Evolutionary conservation across 2,888 invertebrate genomes (phyloP).

Genomic region (Parnassius smintheus): DNA sequence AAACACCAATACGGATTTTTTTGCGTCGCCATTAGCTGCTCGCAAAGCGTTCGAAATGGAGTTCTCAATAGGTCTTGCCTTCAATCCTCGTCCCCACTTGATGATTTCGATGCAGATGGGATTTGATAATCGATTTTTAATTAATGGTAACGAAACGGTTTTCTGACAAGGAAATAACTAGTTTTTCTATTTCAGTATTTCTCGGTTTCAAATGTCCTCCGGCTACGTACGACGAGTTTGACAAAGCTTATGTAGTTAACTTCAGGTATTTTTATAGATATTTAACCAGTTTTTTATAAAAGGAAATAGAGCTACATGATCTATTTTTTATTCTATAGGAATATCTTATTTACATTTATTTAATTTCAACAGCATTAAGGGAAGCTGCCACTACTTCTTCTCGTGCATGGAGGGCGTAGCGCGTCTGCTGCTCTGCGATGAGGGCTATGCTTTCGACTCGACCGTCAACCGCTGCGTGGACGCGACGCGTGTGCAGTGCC

Average conservation of each 20-base stretch:
- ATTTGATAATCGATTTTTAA: constrained; percentile 14
- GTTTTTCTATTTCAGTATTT: constrained; percentile 44
- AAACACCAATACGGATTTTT: constrained; percentile 91
- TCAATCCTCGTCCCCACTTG: constrained; percentile 86
- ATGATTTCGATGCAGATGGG: constrained; percentile 77
- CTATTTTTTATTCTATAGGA: no score
- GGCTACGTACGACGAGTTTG: constrained; percentile 40
- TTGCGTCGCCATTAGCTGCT: constrained; percentile 67
- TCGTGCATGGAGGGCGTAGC: constrained; percentile 49
- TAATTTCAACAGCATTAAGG: constrained; percentile 42
- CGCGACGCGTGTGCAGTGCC: constrained; percentile 18
- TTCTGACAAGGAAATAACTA: neutral
- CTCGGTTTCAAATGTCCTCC: constrained; percentile 57
- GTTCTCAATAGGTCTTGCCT: constrained; percentile 90
- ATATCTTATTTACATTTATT: neutral
- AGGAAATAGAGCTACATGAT: no score
- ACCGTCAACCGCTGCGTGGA: constrained; percentile 34
- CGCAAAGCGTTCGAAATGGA: constrained; percentile 78
- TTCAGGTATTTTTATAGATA: constrained; percentile 44
- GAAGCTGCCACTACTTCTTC: constrained; percentile 59
- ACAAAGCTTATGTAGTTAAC: constrained; percentile 41
- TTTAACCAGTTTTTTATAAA: no score
- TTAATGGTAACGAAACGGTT: neutral
- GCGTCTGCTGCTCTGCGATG: constrained; percentile 55
- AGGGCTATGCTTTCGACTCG: constrained; percentile 53